Percentiles rank a stretch among this genome's conserved stretches.
Conservation (phyloP, 1,140 invertebrate genomes). For the Sesamia nonagrioides region DNA sequence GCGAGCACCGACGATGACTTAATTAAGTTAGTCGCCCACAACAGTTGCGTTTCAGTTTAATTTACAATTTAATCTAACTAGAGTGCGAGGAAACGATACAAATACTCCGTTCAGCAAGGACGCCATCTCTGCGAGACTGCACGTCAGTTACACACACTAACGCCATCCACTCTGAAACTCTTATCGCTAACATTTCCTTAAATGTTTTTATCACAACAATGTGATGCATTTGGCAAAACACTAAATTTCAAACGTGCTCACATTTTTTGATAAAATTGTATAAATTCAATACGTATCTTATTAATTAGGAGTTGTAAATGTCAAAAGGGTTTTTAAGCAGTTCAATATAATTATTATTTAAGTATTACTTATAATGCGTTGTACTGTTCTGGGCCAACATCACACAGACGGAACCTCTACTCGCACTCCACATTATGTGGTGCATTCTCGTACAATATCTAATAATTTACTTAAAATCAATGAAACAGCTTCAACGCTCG, state of each 20-base stretch:
- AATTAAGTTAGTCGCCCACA: neutral
- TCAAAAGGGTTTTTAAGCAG: slow-evolving; percentile 33
- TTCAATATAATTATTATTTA: slow-evolving; percentile 9
- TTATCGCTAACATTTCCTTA: slow-evolving; percentile 28
- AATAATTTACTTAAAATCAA: neutral
- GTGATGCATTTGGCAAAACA: slow-evolving; percentile 45
- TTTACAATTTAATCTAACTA: slow-evolving; percentile 30
- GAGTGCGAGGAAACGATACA: slow-evolving; percentile 39
- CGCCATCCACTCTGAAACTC: slow-evolving; percentile 18
- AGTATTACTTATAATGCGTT: neutral
- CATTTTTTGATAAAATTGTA: slow-evolving; percentile 19
- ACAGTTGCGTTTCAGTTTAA: slow-evolving; percentile 34
- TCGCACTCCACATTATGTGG: neutral
- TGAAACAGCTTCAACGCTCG: slow-evolving; percentile 4
- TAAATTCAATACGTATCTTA: slow-evolving; percentile 36
- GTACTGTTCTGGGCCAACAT: slow-evolving; percentile 13
- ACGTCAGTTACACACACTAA: neutral
- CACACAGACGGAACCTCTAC: neutral
- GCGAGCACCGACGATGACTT: neutral
- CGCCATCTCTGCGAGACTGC: neutral
- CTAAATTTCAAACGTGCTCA: slow-evolving; percentile 31
- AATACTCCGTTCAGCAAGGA: slow-evolving; percentile 23
- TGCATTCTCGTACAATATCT: neutral
- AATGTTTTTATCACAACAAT: slow-evolving; percentile 31
- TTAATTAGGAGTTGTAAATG: slow-evolving; percentile 11